phyloP scores from a whole-genome alignment of 2,113 vertebrate genomes.

The Cairina moschata region DNA sequence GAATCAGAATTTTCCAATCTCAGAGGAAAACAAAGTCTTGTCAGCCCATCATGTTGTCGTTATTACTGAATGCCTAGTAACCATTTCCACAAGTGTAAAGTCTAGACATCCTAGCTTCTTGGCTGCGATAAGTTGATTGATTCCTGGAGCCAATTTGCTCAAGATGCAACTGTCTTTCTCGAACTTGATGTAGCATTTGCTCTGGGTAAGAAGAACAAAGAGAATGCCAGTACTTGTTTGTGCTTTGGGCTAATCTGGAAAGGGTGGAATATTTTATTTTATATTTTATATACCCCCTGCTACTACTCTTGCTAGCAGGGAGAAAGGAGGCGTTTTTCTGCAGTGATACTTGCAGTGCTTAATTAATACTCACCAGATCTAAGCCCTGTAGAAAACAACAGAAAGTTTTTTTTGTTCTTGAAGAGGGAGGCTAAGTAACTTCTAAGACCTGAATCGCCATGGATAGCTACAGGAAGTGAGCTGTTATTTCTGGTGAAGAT shows the following conservation, averaged over 20 bases:
- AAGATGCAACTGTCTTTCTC: constrained; percentile 55
- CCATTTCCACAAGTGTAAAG: constrained; percentile 42
- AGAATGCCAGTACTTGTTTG: constrained; percentile 29
- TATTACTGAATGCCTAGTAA: constrained; percentile 51
- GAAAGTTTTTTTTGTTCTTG: background rate
- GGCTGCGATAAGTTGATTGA: constrained; percentile 50
- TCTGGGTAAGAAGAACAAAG: constrained; percentile 60
- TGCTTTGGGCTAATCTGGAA: constrained; percentile 39
- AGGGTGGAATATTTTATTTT: background rate
- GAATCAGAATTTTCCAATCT: constrained; percentile 55
- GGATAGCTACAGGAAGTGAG: background rate
- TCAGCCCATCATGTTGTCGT: constrained; percentile 47
- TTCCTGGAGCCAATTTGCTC: constrained; percentile 46
- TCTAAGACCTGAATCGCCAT: background rate
- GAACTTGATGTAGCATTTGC: constrained; percentile 43
- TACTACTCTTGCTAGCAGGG: constrained; percentile 10
- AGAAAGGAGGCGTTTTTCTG: constrained; percentile 34
- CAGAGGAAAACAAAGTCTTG: constrained; percentile 55
- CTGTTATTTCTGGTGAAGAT: background rate
- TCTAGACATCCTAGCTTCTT: constrained; percentile 40
- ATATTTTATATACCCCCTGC: constrained; percentile 12
- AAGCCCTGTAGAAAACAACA: background rate
- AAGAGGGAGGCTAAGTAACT: background rate
- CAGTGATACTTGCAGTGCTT: background rate
- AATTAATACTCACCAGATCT: constrained; percentile 18